A percentile compares a stretch with the other conserved stretches of the same genome.
Evolutionary conservation across 1,140 invertebrate genomes (phyloP).

Genomic region (Aethina tumida): DNA sequence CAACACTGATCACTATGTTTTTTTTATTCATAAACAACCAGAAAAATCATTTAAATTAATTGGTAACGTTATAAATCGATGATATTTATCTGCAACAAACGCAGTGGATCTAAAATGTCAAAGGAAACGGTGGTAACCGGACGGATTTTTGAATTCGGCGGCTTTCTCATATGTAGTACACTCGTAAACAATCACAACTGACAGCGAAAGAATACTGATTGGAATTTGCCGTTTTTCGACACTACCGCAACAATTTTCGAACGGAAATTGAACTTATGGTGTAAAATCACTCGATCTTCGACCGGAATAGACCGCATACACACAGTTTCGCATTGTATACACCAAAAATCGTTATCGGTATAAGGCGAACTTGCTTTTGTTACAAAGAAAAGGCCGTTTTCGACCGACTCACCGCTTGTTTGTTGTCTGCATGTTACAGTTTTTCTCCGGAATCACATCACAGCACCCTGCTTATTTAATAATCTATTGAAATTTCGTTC

Average conservation of each 20-base stretch:
- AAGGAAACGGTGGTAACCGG: too few relatives aligned
- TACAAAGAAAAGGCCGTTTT: constrained; percentile 9
- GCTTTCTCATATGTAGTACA: constrained; percentile 22
- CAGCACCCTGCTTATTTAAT: constrained; percentile 10
- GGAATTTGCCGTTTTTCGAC: background rate
- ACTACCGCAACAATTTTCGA: background rate
- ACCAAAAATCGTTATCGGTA: background rate
- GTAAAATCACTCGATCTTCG: constrained; percentile 6
- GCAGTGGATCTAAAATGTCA: background rate
- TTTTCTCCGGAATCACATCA: constrained; percentile 20
- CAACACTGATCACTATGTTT: background rate
- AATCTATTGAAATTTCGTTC: constrained; percentile 21
- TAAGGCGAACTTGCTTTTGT: constrained; percentile 9
- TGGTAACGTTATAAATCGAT: too few relatives aligned
- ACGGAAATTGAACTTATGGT: background rate
- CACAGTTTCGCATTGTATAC: background rate
- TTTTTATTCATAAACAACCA: background rate
- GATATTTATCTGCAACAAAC: background rate
- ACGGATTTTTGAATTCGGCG: constrained; percentile 32
- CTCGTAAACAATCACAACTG: constrained; percentile 33
- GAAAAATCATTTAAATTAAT: background rate
- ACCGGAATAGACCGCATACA: background rate
- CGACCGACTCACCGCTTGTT: constrained; percentile 1
- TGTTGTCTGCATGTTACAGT: background rate
- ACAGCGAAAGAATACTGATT: constrained; percentile 19